These are phyloP conservation scores for Muscicapa striata DNA, from an alignment of 2,797 vertebrate genomes.

Conservation along the genomic window DNA sequence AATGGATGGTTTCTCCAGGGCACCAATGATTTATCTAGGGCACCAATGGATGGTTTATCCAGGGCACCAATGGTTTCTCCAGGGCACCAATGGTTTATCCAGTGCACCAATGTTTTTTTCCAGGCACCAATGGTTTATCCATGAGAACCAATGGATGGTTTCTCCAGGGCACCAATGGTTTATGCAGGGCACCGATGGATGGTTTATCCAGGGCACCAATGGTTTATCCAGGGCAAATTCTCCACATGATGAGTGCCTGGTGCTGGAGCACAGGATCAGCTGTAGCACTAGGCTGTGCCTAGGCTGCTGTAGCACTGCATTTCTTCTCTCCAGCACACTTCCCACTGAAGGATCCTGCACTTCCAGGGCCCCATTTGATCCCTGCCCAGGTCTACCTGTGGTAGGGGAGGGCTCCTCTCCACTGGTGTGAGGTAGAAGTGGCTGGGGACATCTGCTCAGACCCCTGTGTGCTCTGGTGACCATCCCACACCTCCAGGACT, in stretches of 20 bases:
- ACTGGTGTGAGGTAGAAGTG: background rate
- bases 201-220: background rate
- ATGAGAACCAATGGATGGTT: fast-evolving
- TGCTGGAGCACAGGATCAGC: background rate
- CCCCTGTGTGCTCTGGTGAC: background rate
- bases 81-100: background rate
- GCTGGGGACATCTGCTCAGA: background rate
- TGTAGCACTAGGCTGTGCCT: background rate
- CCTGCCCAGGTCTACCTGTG: fast-evolving
- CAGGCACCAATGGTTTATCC: background rate
- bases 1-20: background rate
- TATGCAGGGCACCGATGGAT: background rate
- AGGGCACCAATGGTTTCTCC: background rate
- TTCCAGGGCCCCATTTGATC: background rate
- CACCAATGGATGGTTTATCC: background rate
- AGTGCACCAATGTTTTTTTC: too few species aligned
- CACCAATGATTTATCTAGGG: background rate
- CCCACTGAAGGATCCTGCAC: background rate
- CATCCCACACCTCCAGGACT: background rate
- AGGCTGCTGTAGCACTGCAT: background rate
- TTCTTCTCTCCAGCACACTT: background rate
- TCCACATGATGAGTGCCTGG: background rate
- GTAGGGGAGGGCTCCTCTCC: background rate
- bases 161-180: background rate
- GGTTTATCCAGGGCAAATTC: background rate